A percentile compares a stretch with the other conserved stretches of the same genome.
Conservation (phyloP, 2,797 vertebrate genomes). For the Eremophila alpestris region DNA sequence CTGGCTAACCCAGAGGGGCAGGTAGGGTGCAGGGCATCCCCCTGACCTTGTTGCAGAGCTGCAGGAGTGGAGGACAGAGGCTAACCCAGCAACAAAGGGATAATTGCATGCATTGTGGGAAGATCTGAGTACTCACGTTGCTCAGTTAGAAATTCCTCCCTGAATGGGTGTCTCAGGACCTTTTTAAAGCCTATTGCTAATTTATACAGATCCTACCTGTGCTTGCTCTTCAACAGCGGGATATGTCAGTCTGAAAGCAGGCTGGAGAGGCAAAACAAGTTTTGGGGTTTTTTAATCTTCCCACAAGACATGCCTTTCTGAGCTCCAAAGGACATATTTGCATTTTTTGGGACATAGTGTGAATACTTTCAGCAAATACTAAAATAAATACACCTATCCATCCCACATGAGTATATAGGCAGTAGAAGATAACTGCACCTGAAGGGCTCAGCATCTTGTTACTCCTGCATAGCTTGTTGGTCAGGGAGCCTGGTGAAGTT, state of each 20-base stretch:
- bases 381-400: not conserved
- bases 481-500: not conserved
- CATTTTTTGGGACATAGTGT: not conserved
- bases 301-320: not conserved
- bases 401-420: not conserved
- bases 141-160: not conserved
- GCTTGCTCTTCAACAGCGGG: not conserved
- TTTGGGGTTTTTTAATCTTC: not conserved
- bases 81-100: not conserved
- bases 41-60: accelerated
- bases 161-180: not conserved
- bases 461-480: not conserved
- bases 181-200: not conserved
- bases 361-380: not conserved
- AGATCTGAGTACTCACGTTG: not conserved
- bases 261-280: not conserved
- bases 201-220: not conserved
- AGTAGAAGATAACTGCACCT: not conserved
- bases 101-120: not conserved
- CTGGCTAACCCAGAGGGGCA: not conserved
- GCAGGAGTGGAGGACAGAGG: not conserved
- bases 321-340: not conserved
- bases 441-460: not conserved
- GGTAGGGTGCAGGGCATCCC: not conserved
- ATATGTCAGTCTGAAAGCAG: not conserved